phyloP scores from a whole-genome alignment of 2,888 invertebrate genomes.

The Drosophila paranaensis region DNA sequence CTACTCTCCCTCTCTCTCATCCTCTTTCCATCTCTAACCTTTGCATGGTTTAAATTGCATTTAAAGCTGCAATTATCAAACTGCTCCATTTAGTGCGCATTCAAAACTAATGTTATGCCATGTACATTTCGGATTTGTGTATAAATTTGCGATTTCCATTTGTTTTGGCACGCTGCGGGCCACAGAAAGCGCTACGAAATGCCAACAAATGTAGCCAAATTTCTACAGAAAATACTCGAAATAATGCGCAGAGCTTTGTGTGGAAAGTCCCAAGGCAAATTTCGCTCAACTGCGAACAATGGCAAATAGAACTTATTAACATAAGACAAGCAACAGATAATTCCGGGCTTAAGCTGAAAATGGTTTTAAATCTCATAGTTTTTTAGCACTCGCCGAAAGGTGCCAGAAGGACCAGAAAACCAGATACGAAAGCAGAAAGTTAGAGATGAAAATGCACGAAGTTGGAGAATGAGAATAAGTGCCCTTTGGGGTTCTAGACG shows the following conservation, averaged over 20 bases:
- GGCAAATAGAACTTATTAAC: conserved; percentile 48
- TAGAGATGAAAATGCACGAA: not conserved
- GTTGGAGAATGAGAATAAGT: not conserved
- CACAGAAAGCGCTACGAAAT: conserved; percentile 7
- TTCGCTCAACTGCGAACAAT: conserved; percentile 20
- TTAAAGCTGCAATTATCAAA: not conserved
- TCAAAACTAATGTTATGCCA: conserved; percentile 6
- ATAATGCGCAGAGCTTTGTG: conserved; percentile 36
- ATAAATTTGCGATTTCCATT: conserved; percentile 52
- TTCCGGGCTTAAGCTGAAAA: conserved; percentile 39
- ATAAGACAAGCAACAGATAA: conserved; percentile 60
- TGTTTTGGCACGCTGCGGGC: conserved; percentile 10
- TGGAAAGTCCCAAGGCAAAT: conserved; percentile 21
- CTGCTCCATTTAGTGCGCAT: not conserved
- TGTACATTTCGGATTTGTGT: conserved; percentile 35
- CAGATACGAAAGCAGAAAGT: conserved; percentile 2
- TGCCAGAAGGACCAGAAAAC: conserved; percentile 1
- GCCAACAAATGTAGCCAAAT: conserved; percentile 21
- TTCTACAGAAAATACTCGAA: conserved; percentile 22
- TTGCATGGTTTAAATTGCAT: not conserved
- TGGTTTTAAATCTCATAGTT: conserved; percentile 16
- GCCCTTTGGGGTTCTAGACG: not conserved
- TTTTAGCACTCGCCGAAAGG: conserved; percentile 1
- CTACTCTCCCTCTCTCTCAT: not conserved
- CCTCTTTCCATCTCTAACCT: not conserved